Evolutionary conservation across 2,113 vertebrate genomes (phyloP).

Genomic region (rat (Rattus norvegicus)): DNA sequence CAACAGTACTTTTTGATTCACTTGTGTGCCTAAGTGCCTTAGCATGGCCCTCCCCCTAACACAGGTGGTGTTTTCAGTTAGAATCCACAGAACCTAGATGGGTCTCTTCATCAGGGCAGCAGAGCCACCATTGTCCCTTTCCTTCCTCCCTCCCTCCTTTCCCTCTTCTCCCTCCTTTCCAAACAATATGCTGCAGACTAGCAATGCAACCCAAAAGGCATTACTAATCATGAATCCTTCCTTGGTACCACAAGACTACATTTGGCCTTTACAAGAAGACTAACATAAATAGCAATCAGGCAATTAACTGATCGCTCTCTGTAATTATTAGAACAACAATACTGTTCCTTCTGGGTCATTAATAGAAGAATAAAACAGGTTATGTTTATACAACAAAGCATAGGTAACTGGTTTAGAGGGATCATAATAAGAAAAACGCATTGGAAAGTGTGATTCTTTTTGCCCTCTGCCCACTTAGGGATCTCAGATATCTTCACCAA

Average conservation of each 20-base stretch:
- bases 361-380: constrained; percentile 42
- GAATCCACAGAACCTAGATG: background rate
- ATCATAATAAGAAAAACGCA: background rate
- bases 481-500: background rate
- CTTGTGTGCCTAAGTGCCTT: background rate
- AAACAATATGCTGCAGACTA: background rate
- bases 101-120: background rate
- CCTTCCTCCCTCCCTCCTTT: background rate
- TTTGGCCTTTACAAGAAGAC: constrained; percentile 53
- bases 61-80: background rate
- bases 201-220: background rate
- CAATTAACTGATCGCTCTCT: constrained; percentile 37
- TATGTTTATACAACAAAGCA: constrained; percentile 14
- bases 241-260: constrained; percentile 3
- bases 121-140: background rate
- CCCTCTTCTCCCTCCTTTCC: background rate
- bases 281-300: constrained; percentile 62
- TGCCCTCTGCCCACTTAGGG: background rate
- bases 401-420: background rate
- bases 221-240: constrained; percentile 11
- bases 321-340: constrained; percentile 46
- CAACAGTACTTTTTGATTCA: constrained; percentile 70
- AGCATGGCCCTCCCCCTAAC: background rate
- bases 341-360: background rate
- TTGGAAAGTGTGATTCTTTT: background rate